phyloP scores from a whole-genome alignment of 2,888 invertebrate species.

The Dioctria linearis region DNA sequence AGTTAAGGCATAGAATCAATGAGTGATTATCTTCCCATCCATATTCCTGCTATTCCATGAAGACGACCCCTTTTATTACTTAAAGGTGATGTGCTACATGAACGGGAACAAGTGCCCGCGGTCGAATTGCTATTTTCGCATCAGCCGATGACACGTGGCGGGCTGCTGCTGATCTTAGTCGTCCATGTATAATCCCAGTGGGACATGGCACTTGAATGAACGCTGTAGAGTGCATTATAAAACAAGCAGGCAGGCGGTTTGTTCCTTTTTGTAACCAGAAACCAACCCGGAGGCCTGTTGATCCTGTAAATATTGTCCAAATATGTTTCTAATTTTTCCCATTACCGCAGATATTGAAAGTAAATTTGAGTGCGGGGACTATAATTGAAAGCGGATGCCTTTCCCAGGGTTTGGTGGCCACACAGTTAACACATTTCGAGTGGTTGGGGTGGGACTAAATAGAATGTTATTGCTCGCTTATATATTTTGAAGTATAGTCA shows the following conservation, averaged over 20 bases:
- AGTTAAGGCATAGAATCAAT: constrained; percentile 19
- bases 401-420: not conserved
- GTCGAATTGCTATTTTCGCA: constrained; percentile 43
- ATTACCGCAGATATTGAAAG: constrained; percentile 12
- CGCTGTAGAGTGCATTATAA: not conserved
- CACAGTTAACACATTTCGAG: too few species aligned
- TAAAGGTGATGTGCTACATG: constrained; percentile 6
- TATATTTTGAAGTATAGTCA: too few species aligned
- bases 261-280: constrained; percentile 48
- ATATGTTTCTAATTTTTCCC: constrained; percentile 53
- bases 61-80: not conserved
- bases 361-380: not conserved
- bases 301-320: constrained; percentile 51
- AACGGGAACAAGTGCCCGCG: constrained; percentile 25
- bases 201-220: constrained; percentile 23
- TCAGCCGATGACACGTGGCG: constrained; percentile 31
- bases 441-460: too few species aligned
- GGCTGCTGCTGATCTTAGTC: constrained; percentile 13
- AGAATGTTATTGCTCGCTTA: too few species aligned
- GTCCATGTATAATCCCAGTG: constrained; percentile 16
- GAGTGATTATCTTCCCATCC: constrained; percentile 17
- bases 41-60: constrained; percentile 4
- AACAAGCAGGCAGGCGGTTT: constrained; percentile 17
- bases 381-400: not conserved
- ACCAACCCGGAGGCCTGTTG: constrained; percentile 38